phyloP scores from a whole-genome alignment of 2,797 vertebrate species.

The Muscicapa comitata region DNA sequence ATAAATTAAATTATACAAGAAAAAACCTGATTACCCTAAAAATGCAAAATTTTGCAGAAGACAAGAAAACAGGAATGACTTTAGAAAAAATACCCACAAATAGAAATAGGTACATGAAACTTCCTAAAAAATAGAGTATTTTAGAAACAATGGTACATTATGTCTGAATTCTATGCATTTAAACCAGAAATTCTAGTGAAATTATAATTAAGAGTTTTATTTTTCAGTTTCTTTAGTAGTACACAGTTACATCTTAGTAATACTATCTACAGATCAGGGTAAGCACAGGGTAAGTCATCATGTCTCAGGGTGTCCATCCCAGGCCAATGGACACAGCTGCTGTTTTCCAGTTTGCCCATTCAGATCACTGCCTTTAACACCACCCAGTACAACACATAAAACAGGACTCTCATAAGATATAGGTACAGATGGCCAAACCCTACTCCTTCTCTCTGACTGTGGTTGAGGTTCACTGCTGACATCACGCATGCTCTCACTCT shows the following conservation, averaged over 20 bases:
- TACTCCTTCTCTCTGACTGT: not conserved
- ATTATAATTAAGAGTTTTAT: not conserved
- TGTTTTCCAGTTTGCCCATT: not conserved
- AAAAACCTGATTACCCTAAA: rapidly evolving
- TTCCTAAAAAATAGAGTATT: not conserved
- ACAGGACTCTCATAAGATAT: not conserved
- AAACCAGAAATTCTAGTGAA: not conserved
- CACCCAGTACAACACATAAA: not conserved
- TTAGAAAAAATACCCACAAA: not conserved
- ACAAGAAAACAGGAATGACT: not conserved
- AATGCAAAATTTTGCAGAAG: not conserved
- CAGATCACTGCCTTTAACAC: not conserved
- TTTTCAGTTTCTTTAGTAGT: not conserved
- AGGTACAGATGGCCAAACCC: not conserved
- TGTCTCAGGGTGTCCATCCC: not conserved
- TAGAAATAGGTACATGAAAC: not conserved
- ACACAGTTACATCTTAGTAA: not conserved
- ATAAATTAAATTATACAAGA: not conserved
- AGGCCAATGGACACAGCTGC: not conserved
- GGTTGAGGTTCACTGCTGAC: not conserved
- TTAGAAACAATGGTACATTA: not conserved
- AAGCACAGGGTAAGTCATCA: not conserved
- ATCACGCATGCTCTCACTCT: not conserved
- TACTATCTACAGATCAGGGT: not conserved
- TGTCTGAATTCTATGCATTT: not conserved